phyloP scores from a whole-genome alignment of 2,797 vertebrate genomes.

The Psittacula derbiana region DNA sequence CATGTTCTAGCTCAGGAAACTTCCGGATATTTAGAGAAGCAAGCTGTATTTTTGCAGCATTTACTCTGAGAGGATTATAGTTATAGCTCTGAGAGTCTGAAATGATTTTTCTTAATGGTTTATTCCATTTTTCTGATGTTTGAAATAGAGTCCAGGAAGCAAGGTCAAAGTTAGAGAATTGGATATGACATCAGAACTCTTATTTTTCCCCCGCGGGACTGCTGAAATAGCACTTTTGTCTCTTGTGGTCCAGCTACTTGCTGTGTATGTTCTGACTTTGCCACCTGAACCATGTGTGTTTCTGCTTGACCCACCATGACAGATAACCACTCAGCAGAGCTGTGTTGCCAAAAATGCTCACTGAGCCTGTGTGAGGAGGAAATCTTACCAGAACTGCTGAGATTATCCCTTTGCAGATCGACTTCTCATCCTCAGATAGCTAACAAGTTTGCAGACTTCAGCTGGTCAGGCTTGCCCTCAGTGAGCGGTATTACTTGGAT shows the following conservation, averaged over 20 bases:
- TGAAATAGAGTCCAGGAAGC: neutral
- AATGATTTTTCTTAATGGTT: neutral
- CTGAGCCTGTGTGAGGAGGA: slow-evolving; percentile 68
- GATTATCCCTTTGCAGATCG: slow-evolving; percentile 67
- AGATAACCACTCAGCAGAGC: slow-evolving; percentile 70
- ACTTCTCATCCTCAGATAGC: slow-evolving; percentile 74
- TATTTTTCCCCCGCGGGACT: neutral
- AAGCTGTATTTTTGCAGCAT: neutral
- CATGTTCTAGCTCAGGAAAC: neutral
- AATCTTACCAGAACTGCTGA: slow-evolving; percentile 68
- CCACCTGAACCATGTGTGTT: slow-evolving; percentile 22
- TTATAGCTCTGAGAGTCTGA: neutral
- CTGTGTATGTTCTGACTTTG: neutral
- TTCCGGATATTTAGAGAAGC: neutral
- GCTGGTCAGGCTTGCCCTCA: neutral
- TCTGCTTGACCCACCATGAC: slow-evolving; percentile 51
- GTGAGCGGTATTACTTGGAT: neutral
- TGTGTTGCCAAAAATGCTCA: slow-evolving; percentile 76
- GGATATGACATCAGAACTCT: neutral
- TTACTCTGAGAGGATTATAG: neutral
- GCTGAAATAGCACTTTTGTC: neutral
- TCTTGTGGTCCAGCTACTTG: neutral
- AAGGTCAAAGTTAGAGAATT: neutral
- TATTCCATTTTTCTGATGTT: neutral
- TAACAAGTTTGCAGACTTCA: slow-evolving; percentile 27